A percentile compares a stretch with the other conserved stretches of the same genome.
Conservation (phyloP, 37 sponge, comb jelly and placozoan species). For the Petrosia ficiformis region DNA sequence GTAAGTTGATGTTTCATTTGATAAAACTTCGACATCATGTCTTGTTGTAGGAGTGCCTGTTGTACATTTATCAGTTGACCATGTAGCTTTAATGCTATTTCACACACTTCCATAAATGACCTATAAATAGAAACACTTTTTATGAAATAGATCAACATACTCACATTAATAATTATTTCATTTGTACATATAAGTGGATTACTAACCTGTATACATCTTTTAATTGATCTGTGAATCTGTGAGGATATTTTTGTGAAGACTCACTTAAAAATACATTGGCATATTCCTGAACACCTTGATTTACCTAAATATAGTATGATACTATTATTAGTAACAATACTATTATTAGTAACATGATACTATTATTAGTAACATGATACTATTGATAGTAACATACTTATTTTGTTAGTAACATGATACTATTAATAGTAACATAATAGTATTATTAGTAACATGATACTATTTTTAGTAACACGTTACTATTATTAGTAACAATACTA, state of each 20-base stretch:
- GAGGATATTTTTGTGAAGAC: slow-evolving; percentile 4
- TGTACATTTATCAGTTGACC: neutral
- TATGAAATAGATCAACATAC: neutral
- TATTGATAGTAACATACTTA: too few species aligned
- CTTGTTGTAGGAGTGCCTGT: neutral
- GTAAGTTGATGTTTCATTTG: neutral
- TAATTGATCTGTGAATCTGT: slow-evolving; percentile 44
- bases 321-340: neutral
- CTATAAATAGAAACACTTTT: slow-evolving; percentile 14
- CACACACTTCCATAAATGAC: slow-evolving; percentile 64
- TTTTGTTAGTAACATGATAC: too few species aligned
- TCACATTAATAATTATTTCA: neutral
- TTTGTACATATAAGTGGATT: neutral
- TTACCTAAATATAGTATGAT: slow-evolving; percentile 50
- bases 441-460: too few species aligned
- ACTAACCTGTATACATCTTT: slow-evolving; percentile 76
- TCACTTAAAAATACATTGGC: slow-evolving; percentile 68
- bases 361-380: too few species aligned
- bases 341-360: too few species aligned
- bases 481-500: too few species aligned
- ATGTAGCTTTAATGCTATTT: slow-evolving; percentile 52
- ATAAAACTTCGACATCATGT: neutral
- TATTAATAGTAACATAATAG: too few species aligned
- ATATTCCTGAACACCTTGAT: slow-evolving; percentile 87
- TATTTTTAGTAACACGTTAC: too few species aligned